Base-by-base conservation (phyloP, 2,797 vertebrate species). In the Leptodactylus fallax region DNA sequence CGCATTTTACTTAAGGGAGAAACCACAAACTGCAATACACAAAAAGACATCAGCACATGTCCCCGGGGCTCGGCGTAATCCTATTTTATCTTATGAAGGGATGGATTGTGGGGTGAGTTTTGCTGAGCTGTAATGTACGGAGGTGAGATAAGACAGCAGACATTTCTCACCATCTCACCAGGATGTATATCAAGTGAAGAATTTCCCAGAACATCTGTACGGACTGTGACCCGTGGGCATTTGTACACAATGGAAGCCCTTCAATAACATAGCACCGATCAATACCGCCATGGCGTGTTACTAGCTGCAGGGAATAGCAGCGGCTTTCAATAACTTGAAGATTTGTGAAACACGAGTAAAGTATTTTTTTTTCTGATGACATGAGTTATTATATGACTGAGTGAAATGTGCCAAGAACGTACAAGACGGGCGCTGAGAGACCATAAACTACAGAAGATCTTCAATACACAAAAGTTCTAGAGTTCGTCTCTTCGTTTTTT, bases 41-140 rank as follows among this genome's bases (percentile, higher is more conserved):
- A 25, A 85, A 82, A 56, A 27, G 71, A 77, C 81, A 78, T 89
- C 63, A 67, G 58, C 71, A 85, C 69, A 63, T 49, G 49, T 56
- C 87, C 79, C 58, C 45, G 0, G 60, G 79, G 65, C 78, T 65
- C 58, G n/a, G 49, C 10, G 27, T 85, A 85, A 86, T 86, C 78
- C 72, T 10, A 27, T 65, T 45, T 67, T 76, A 88, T 85, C 78
- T 78, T 81, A 63, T 81, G 60, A 71, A 78, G 63, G 88, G 85
- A 83, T 45, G 23, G 71, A 11, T 69, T 61, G 12, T 17, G 47
- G 69, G 81, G 71, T 51, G 79, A 81, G 19, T 81, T 23, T 47
- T 88, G 84, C 84, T 65, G 63, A 85, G 13, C 47, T 47, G 61
- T 51, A 76, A 49, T 27, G 76, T 49, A 61, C n/a, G 23, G n/a